These are phyloP conservation scores for Trachelus iudaicus DNA, from an alignment of 2,888 invertebrate genomes.

Conservation along the genomic window DNA sequence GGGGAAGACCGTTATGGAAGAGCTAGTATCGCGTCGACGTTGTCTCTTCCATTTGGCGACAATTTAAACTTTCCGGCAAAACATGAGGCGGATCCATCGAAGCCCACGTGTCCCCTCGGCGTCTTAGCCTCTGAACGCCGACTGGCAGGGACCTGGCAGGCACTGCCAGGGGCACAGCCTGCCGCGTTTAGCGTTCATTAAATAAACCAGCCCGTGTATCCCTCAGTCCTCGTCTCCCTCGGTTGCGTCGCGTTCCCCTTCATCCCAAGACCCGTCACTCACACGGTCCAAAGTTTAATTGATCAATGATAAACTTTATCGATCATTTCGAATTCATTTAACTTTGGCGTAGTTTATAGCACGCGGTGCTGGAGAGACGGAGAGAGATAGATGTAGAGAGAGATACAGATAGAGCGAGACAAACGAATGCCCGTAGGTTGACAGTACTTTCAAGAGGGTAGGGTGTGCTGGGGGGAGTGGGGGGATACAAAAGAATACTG, in stretches of 20 bases:
- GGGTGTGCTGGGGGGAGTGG: not conserved
- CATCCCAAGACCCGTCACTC: constrained; percentile 51
- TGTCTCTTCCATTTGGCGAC: constrained; percentile 27
- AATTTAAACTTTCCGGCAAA: constrained; percentile 45
- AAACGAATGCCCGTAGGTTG: not conserved
- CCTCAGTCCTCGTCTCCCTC: constrained; percentile 9
- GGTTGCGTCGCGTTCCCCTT: constrained; percentile 26
- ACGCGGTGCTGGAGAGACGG: constrained; percentile 29
- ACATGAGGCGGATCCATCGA: constrained; percentile 28
- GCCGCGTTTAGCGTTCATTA: constrained; percentile 62
- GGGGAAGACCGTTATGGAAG: not conserved
- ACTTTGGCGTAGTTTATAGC: constrained; percentile 62
- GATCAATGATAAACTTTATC: constrained; percentile 67
- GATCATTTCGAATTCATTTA: constrained; percentile 66
- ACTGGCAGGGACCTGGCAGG: constrained; percentile 35
- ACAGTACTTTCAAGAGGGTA: not conserved
- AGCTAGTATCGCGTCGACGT: not conserved
- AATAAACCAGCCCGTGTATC: constrained; percentile 55
- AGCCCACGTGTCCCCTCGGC: constrained; percentile 1
- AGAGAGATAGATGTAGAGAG: not conserved
- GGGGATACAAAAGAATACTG: not conserved
- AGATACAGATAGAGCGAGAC: not conserved
- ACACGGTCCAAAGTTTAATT: constrained; percentile 66
- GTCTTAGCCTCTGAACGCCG: constrained; percentile 10
- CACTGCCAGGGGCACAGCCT: constrained; percentile 12